These are phyloP conservation scores for Synergus japonicus DNA, from an alignment of 2,888 invertebrate species.

Conservation along the genomic window DNA sequence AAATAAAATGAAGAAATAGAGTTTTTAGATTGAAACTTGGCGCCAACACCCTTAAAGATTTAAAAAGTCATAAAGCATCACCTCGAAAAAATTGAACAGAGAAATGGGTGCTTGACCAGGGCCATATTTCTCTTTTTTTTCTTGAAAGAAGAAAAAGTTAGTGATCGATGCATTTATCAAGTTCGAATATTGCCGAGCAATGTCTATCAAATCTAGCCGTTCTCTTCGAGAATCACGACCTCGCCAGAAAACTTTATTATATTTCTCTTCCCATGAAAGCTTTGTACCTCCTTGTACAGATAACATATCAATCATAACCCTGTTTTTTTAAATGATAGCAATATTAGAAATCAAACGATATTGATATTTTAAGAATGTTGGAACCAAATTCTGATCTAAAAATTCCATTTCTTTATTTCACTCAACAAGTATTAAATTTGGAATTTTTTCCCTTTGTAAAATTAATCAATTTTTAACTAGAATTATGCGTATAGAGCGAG, in stretches of 20 bases:
- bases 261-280: slow-evolving; percentile 86
- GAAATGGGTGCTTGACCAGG: slow-evolving; percentile 85
- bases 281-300: slow-evolving; percentile 91
- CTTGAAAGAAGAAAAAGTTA: slow-evolving; percentile 95
- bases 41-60: not conserved
- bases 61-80: slow-evolving; percentile 75
- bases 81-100: slow-evolving; percentile 93
- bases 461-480: too few species aligned
- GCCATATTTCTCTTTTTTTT: slow-evolving; percentile 91
- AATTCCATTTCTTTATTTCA: too few species aligned
- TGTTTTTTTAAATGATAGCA: slow-evolving; percentile 70
- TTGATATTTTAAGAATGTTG: not conserved
- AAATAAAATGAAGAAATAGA: too few species aligned
- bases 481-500: too few species aligned
- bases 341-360: not conserved
- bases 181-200: slow-evolving; percentile 86
- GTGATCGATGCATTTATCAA: slow-evolving; percentile 95
- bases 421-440: too few species aligned
- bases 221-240: slow-evolving; percentile 94
- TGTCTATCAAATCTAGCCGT: slow-evolving; percentile 88
- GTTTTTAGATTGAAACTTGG: too few species aligned
- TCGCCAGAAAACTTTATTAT: slow-evolving; percentile 90
- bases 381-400: too few species aligned
- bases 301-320: slow-evolving; percentile 92
- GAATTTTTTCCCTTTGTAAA: too few species aligned